Percentiles rank a stretch among this genome's conserved stretches.
Conservation (phyloP, 2,888 invertebrate species). For the Agriotes lineatus region DNA sequence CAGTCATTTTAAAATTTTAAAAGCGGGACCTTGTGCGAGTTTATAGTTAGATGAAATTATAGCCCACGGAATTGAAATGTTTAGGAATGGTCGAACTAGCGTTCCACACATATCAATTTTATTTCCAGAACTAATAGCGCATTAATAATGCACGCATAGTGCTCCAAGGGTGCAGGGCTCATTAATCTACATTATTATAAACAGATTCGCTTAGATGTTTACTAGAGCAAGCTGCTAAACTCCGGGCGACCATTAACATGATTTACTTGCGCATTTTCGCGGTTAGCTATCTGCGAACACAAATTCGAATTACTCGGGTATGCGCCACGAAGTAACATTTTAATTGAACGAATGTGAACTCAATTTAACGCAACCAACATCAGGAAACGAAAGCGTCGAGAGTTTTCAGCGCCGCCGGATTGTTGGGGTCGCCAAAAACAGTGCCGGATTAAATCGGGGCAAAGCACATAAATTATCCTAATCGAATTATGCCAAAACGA, state of each 20-base stretch:
- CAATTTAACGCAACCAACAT: background rate
- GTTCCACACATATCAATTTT: background rate
- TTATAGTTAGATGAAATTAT: too few species aligned
- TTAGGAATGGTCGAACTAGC: background rate
- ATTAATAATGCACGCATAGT: background rate
- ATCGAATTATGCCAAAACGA: slow-evolving; percentile 10
- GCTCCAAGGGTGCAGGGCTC: background rate
- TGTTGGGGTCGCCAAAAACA: background rate
- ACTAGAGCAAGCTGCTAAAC: slow-evolving; percentile 23
- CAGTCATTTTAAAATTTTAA: too few species aligned
- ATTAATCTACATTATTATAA: slow-evolving; percentile 25
- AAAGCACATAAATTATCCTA: slow-evolving; percentile 18
- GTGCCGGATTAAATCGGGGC: background rate
- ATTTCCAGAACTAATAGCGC: background rate
- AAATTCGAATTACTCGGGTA: slow-evolving; percentile 29
- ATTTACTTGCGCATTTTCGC: slow-evolving; percentile 24
- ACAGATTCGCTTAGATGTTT: slow-evolving; percentile 29
- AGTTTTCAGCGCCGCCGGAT: too few species aligned
- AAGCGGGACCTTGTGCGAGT: too few species aligned
- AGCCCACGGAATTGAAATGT: too few species aligned
- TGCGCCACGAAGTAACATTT: slow-evolving; percentile 11
- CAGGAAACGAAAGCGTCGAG: background rate
- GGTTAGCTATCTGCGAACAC: slow-evolving; percentile 26
- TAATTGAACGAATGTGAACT: slow-evolving; percentile 24
- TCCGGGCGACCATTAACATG: slow-evolving; percentile 24